Base-by-base conservation (phyloP, 1,140 invertebrate genomes). In the Spodoptera litura region DNA sequence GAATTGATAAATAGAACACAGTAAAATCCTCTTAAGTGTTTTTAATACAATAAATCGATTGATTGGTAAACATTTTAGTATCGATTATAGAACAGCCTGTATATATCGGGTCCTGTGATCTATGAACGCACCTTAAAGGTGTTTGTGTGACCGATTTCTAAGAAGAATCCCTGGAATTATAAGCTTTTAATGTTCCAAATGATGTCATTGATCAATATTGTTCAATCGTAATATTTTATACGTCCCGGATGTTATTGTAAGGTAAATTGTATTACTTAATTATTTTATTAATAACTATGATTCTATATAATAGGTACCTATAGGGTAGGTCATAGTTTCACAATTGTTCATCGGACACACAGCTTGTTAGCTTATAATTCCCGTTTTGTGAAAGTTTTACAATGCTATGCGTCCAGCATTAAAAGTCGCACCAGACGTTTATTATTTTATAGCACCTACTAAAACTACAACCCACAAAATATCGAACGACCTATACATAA, bases 61-160 rank as follows among this genome's bases (percentile, higher is more conserved):
- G 71, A 31, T 49, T 12, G 12, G 25, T 15, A 56, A 71, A 71
- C 55, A 51, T 27, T 61, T 74, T 51, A 52, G 44, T 11, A 4
- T 31, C 35, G 8, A 74, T 61, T 13, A 51, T 72, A 10, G 13
- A 74, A 70, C 84, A 79, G 13, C 82, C 84, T 82, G 76, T 86
- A 79, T 71, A 72, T 15, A 55, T 52, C 38, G 66, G 51, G 49
- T 31, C 49, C 25, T 58, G 38, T 72, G 70, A 81, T 78, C 71
- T 79, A 79, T 79, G 53, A 51, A 38, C 55, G 31, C 31, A 31
- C 56, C 58, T 44, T 44, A 8, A 44, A 77, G 53, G 64, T 73
- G 81, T 80, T 72, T 61, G 59, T 75, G 72, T 79, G 75, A 77
- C 79, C 76, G 83, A 78, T 80, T 86, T 83, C 83, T 83, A 15